These are phyloP conservation scores for Stenolophus ochropezus DNA, from an alignment of 2,888 invertebrate genomes.

Conservation along the genomic window DNA sequence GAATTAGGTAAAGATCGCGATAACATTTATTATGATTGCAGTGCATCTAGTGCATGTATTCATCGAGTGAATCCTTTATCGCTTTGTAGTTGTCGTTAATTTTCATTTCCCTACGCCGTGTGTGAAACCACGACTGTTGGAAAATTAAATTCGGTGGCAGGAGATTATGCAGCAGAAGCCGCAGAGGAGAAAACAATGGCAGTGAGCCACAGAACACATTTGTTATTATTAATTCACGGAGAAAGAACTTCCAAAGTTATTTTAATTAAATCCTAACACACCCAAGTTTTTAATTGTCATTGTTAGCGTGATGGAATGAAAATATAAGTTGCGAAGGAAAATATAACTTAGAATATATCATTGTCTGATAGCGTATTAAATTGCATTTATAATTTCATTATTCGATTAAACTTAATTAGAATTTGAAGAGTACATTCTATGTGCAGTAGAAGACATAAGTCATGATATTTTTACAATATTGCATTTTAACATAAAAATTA, in stretches of 20 bases:
- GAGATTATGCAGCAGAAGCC: not conserved
- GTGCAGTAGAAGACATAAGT: no score
- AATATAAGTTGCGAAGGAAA: not conserved
- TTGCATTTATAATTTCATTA: no score
- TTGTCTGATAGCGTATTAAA: no score
- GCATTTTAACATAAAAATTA: no score
- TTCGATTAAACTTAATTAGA: no score
- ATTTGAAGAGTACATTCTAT: no score
- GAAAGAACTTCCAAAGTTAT: conserved; percentile 30
- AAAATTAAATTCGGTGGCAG: not conserved
- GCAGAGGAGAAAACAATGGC: not conserved
- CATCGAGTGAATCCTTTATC: no score
- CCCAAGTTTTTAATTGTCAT: not conserved
- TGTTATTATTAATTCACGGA: conserved; percentile 29
- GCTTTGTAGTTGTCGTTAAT: no score
- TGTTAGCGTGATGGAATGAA: not conserved
- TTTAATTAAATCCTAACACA: conserved; percentile 14
- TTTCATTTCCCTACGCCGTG: not conserved
- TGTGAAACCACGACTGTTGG: not conserved
- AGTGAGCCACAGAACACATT: not conserved
- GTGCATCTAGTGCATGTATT: no score
- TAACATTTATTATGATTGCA: no score
- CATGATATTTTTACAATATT: no score
- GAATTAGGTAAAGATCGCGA: no score
- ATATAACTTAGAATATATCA: not conserved